Percentiles rank a stretch among this genome's conserved stretches.
Evolutionary conservation across 2,113 vertebrate genomes (phyloP).

Genomic region (Bubalus kerabau): DNA sequence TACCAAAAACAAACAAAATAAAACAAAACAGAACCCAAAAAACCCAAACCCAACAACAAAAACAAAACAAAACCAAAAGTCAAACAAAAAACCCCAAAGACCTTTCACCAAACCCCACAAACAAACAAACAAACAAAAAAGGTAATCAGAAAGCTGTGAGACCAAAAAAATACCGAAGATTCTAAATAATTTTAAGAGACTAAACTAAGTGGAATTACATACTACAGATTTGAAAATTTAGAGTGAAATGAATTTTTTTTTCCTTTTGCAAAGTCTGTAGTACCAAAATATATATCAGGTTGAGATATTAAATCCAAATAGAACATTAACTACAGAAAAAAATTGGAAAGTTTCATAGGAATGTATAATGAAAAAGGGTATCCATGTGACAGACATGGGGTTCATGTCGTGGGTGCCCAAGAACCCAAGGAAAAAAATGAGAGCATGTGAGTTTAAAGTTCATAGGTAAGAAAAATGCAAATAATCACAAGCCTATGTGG

Average conservation of each 20-base stretch:
- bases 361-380: not conserved
- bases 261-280: not conserved
- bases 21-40: not conserved
- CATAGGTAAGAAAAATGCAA: not conserved
- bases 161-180: not conserved
- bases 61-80: not conserved
- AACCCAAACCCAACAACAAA: accelerated
- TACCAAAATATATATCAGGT: not conserved
- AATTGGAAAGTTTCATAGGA: not conserved
- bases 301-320: not conserved
- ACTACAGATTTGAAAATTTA: not conserved
- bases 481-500: not conserved
- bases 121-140: not conserved
- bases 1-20: not conserved
- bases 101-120: not conserved
- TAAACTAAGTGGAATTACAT: not conserved
- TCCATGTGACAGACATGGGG: not conserved
- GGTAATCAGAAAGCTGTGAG: not conserved
- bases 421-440: not conserved
- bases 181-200: not conserved
- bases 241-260: not conserved
- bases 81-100: not conserved
- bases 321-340: not conserved
- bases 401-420: not conserved
- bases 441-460: not conserved